These are phyloP conservation scores for Kryphioiulus occultus DNA, from an alignment of 2,888 invertebrate genomes.

Conservation along the genomic window DNA sequence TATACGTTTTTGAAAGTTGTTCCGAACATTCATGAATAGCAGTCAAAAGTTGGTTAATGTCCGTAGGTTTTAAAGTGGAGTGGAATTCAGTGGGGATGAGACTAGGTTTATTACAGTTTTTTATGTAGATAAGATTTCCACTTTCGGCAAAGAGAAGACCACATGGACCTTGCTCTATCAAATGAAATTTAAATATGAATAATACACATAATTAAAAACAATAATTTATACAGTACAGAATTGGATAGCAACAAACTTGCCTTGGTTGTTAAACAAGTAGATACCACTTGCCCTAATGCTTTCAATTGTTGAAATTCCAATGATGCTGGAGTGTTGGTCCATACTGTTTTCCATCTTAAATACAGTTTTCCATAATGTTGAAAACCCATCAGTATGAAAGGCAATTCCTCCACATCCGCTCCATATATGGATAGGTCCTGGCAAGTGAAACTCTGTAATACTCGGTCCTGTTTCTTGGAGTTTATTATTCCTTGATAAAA, in stretches of 20 bases:
- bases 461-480: neutral
- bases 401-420: neutral
- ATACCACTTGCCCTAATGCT: neutral
- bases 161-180: neutral
- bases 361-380: neutral
- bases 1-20: neutral
- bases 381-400: neutral
- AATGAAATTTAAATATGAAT: neutral
- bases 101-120: neutral
- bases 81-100: neutral
- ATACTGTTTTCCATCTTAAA: neutral
- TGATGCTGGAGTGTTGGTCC: neutral
- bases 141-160: neutral
- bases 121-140: neutral
- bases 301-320: neutral
- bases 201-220: neutral
- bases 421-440: conserved; percentile 12
- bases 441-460: neutral
- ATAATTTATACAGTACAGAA: neutral
- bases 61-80: neutral
- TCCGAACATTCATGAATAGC: neutral
- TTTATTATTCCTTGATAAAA: neutral
- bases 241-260: neutral
- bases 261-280: neutral
- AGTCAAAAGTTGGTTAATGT: neutral